Evolutionary conservation across 1,140 invertebrate species (phyloP).

Genomic region (Pseudoatta argentina): DNA sequence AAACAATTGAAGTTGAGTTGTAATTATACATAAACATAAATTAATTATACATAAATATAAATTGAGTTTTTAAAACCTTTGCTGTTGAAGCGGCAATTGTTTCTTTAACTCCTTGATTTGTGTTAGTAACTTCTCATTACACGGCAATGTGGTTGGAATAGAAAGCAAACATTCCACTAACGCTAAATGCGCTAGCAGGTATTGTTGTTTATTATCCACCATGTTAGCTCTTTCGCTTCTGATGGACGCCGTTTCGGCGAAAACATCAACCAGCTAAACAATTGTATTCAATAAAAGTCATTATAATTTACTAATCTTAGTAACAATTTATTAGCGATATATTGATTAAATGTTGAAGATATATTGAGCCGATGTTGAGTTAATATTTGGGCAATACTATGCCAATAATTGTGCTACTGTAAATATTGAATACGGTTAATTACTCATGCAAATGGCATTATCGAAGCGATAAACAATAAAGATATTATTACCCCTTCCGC

Average conservation of each 20-base stretch:
- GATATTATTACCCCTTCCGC: constrained; percentile 72
- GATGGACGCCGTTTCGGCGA: constrained; percentile 67
- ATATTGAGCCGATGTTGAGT: no score
- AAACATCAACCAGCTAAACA: constrained; percentile 75
- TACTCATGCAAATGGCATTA: neutral
- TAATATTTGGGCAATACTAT: no score
- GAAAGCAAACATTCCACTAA: constrained; percentile 78
- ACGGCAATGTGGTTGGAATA: constrained; percentile 70
- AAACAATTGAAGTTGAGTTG: neutral
- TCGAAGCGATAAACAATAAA: neutral
- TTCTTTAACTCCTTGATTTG: constrained; percentile 73
- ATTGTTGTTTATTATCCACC: constrained; percentile 80
- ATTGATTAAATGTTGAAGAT: no score
- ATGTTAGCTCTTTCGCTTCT: constrained; percentile 78
- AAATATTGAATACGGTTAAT: neutral
- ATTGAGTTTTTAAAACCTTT: constrained; percentile 50
- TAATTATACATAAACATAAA: no score
- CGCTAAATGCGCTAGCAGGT: constrained; percentile 78
- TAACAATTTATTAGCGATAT: no score
- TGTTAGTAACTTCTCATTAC: constrained; percentile 67
- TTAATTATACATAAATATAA: no score
- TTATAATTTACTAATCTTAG: neutral
- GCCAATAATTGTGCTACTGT: neutral
- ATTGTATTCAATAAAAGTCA: constrained; percentile 25
- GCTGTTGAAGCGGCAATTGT: constrained; percentile 65